Evolutionary conservation across 2,888 invertebrate species (phyloP).

Genomic region (Augiades crinisus): DNA sequence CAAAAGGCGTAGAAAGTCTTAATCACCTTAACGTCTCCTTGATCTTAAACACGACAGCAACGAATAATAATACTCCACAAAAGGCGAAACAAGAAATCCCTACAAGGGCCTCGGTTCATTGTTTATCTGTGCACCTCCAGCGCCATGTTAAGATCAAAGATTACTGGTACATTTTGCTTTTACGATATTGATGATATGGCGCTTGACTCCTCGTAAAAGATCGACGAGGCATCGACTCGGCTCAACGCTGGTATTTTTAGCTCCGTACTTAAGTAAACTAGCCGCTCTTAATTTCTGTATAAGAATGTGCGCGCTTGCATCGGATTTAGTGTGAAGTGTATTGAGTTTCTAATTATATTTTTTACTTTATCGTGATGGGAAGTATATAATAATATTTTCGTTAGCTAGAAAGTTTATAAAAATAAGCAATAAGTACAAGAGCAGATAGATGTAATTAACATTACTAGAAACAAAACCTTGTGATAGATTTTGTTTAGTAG

Average conservation of each 20-base stretch:
- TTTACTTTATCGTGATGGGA: background rate
- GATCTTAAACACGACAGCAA: conserved; percentile 9
- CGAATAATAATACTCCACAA: conserved; percentile 21
- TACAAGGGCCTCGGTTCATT: conserved; percentile 27
- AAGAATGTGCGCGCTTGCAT: conserved; percentile 31
- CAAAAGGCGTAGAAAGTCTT: conserved; percentile 15
- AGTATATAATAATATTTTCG: background rate
- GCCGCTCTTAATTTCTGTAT: conserved; percentile 37
- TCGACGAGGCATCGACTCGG: conserved; percentile 36
- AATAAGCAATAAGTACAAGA: background rate
- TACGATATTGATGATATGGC: conserved; percentile 58
- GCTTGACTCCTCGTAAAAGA: conserved; percentile 33
- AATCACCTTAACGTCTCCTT: conserved; percentile 8
- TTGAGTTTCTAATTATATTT: background rate
- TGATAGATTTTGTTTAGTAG: too few relatives aligned
- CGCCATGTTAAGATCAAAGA: conserved; percentile 56
- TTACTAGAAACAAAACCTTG: too few relatives aligned
- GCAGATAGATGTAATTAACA: too few relatives aligned
- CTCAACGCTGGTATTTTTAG: conserved; percentile 38
- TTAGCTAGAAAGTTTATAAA: too few relatives aligned
- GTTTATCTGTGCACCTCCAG: conserved; percentile 34
- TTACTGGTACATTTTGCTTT: conserved; percentile 44
- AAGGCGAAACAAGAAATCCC: conserved; percentile 27
- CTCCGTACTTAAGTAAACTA: conserved; percentile 36
- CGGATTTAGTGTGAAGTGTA: conserved; percentile 35